phyloP scores from a whole-genome alignment of 92 coral and sea anemone genomes.

The Porites evermanni region DNA sequence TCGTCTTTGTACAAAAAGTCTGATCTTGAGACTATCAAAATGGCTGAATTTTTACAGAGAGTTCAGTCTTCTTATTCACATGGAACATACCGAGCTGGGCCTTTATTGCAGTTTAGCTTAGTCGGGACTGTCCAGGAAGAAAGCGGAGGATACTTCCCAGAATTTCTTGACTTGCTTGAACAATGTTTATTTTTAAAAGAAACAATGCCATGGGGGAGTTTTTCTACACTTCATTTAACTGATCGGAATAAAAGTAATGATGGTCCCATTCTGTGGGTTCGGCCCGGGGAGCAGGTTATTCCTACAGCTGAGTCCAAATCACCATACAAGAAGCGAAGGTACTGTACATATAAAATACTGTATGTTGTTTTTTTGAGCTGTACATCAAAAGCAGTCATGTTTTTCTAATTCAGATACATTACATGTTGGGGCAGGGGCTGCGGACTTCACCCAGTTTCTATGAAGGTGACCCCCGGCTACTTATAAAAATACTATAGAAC shows the following conservation, averaged over 20 bases:
- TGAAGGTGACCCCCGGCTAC: too few species aligned
- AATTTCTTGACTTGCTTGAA: constrained; percentile 87
- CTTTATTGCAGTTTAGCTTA: constrained; percentile 93
- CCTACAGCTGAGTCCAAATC: constrained; percentile 97
- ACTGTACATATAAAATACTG: constrained; percentile 41
- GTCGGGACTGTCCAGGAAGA: constrained; percentile 99
- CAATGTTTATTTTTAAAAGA: constrained; percentile 90
- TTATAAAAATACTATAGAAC: too few species aligned
- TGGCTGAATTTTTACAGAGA: constrained; percentile 80
- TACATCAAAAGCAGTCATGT: not conserved
- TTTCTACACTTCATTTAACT: constrained; percentile 81
- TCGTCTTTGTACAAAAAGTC: constrained; percentile 89
- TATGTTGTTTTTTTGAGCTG: not conserved
- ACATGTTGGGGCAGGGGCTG: too few species aligned
- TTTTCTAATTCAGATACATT: too few species aligned
- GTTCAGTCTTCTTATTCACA: constrained; percentile 81
- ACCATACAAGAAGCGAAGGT: constrained; percentile 96
- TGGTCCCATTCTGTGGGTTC: constrained; percentile 99
- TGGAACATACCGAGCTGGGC: constrained; percentile 95
- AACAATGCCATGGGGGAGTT: constrained; percentile 97
- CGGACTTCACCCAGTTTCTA: too few species aligned
- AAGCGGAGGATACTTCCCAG: constrained; percentile 96
- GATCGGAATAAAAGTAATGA: constrained; percentile 90
- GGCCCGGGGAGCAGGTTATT: constrained; percentile 97
- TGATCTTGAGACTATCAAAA: constrained; percentile 90